Percentiles rank a stretch among this genome's conserved stretches.
These are phyloP conservation scores for Gadus macrocephalus DNA, from an alignment of 2,113 vertebrate species.

Conservation along the genomic window DNA sequence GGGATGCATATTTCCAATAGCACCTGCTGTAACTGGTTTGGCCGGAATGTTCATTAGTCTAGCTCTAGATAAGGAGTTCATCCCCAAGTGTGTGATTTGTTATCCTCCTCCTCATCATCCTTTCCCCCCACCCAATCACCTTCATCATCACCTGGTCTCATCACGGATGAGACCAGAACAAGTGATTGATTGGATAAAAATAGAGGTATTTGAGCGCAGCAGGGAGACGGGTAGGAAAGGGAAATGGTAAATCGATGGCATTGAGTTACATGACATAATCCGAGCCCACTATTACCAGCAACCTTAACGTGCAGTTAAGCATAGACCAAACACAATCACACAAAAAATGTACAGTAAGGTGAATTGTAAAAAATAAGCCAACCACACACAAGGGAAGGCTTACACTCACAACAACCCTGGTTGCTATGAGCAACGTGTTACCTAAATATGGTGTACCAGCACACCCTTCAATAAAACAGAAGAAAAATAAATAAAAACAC, in stretches of 20 bases:
- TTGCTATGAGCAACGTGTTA: too few species aligned
- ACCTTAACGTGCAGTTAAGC: conserved; percentile 12
- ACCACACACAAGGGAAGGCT: background rate
- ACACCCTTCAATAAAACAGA: background rate
- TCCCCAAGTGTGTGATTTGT: conserved; percentile 34
- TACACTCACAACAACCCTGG: background rate
- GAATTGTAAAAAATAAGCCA: background rate
- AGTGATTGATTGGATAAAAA: conserved; percentile 49
- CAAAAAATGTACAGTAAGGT: background rate
- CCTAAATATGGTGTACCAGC: too few species aligned
- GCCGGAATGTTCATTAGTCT: conserved; percentile 23
- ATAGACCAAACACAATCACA: conserved; percentile 15
- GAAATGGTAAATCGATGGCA: conserved; percentile 53
- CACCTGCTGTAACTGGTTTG: conserved; percentile 34
- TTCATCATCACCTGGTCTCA: too few species aligned
- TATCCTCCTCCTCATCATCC: background rate
- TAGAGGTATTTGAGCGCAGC: conserved; percentile 35
- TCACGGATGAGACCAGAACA: too few species aligned
- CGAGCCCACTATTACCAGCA: conserved; percentile 30
- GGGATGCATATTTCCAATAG: conserved; percentile 25
- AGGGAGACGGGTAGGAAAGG: conserved; percentile 23
- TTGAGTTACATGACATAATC: conserved; percentile 37
- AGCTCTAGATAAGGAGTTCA: conserved; percentile 29
- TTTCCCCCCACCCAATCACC: too few species aligned
- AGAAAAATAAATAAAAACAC: background rate